These are phyloP conservation scores for Drosophila athabasca DNA, from an alignment of 1,140 invertebrate species.

Conservation along the genomic window DNA sequence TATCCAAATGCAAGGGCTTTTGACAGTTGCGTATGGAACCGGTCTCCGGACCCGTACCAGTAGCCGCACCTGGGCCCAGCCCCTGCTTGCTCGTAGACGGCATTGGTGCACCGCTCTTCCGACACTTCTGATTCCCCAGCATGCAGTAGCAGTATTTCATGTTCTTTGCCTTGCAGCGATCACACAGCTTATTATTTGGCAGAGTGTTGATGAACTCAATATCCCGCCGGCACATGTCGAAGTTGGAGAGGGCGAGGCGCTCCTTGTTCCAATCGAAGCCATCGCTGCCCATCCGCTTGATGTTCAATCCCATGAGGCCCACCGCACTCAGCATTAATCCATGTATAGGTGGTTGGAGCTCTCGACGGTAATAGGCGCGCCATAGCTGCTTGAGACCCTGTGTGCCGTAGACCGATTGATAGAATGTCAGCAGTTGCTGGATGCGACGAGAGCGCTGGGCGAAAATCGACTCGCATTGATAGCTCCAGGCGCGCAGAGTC, in stretches of 20 bases:
- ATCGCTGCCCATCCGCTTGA: slow-evolving; percentile 47
- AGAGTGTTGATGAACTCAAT: slow-evolving; percentile 73
- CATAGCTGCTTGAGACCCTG: slow-evolving; percentile 85
- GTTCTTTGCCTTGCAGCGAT: slow-evolving; percentile 84
- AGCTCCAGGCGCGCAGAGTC: slow-evolving; percentile 85
- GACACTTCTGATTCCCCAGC: slow-evolving; percentile 86
- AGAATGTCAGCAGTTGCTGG: slow-evolving; percentile 87
- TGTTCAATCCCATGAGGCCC: slow-evolving; percentile 66
- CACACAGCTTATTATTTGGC: slow-evolving; percentile 81
- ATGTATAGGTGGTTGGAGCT: slow-evolving; percentile 66
- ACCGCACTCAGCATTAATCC: slow-evolving; percentile 74
- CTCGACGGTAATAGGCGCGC: slow-evolving; percentile 84
- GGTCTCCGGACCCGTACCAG: background rate
- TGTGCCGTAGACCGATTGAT: slow-evolving; percentile 87
- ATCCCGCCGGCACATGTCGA: slow-evolving; percentile 67
- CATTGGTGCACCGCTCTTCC: slow-evolving; percentile 84
- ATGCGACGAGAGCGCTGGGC: slow-evolving; percentile 86
- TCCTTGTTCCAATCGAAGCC: slow-evolving; percentile 75
- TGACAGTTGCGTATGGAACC: slow-evolving; percentile 50
- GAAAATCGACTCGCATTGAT: slow-evolving; percentile 87
- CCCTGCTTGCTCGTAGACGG: slow-evolving; percentile 49
- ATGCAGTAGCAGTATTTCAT: slow-evolving; percentile 86
- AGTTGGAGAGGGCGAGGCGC: slow-evolving; percentile 66
- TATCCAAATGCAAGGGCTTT: slow-evolving; percentile 31
- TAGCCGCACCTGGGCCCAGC: background rate